A percentile compares a stretch with the other conserved stretches of the same genome.
Evolutionary conservation across 2,797 vertebrate genomes (phyloP).

Genomic region (Anomalospiza imberbis): DNA sequence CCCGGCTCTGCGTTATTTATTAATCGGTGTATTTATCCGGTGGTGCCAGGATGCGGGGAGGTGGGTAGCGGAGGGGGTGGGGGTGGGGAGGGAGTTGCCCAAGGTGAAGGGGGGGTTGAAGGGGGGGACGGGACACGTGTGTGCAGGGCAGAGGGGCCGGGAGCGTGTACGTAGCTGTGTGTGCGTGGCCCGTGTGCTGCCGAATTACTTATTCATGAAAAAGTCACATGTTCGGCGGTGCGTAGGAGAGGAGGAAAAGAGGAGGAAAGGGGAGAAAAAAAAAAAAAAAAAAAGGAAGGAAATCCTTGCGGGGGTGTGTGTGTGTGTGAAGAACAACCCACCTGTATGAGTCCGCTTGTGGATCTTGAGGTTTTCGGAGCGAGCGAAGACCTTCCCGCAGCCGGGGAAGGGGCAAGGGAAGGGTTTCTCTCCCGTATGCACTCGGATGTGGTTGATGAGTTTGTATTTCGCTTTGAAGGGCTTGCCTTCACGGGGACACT

Average conservation of each 20-base stretch:
- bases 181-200: constrained; percentile 52
- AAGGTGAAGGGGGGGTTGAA: not conserved
- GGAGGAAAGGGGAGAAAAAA: not conserved
- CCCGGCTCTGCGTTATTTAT: not conserved
- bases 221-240: constrained; percentile 59
- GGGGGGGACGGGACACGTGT: not conserved
- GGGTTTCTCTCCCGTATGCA: constrained; percentile 95
- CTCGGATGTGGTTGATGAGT: constrained; percentile 95
- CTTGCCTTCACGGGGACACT: constrained; percentile 92
- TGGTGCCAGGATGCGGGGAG: not conserved
- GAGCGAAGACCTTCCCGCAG: constrained; percentile 94
- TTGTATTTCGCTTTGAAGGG: constrained; percentile 98
- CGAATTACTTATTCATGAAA: constrained; percentile 77
- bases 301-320: not conserved
- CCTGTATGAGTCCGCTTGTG: constrained; percentile 13
- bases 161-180: not conserved
- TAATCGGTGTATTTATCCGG: not conserved
- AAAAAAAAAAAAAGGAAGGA: not conserved
- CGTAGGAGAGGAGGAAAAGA: not conserved
- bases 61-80: not conserved
- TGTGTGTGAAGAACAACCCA: not conserved
- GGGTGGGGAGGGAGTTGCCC: not conserved
- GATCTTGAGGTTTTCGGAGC: constrained; percentile 71
- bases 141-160: constrained; percentile 42
- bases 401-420: constrained; percentile 95